Percentiles rank a stretch among this genome's conserved stretches.
These are phyloP conservation scores for Conomelus anceps DNA, from an alignment of 2,888 invertebrate species.

Conservation along the genomic window DNA sequence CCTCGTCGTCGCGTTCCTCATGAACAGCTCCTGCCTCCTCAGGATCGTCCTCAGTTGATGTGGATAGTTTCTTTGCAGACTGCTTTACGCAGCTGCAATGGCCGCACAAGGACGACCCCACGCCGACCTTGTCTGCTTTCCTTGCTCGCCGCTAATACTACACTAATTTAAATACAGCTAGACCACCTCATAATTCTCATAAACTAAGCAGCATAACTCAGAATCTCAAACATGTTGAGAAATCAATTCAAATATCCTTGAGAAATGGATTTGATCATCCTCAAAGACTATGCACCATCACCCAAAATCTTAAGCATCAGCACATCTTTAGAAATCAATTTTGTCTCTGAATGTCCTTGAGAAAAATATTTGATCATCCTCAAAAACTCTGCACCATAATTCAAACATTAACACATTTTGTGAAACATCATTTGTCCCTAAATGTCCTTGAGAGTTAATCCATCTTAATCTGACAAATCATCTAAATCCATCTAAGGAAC, in stretches of 20 bases:
- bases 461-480: too few relatives aligned
- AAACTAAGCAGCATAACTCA: too few relatives aligned
- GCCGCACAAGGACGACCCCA: conserved; percentile 33
- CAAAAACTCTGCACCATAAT: not conserved
- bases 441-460: too few relatives aligned
- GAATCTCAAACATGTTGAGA: too few relatives aligned
- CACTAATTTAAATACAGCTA: not conserved
- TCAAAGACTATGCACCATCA: not conserved
- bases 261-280: too few relatives aligned
- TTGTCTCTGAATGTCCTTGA: too few relatives aligned
- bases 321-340: not conserved
- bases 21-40: conserved; percentile 24
- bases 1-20: conserved; percentile 21
- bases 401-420: not conserved
- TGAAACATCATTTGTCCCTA: too few relatives aligned
- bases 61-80: conserved; percentile 19
- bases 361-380: too few relatives aligned
- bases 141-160: conserved; percentile 17
- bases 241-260: too few relatives aligned
- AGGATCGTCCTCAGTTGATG: conserved; percentile 21
- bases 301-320: not conserved
- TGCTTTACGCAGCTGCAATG: conserved; percentile 29
- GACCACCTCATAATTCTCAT: too few relatives aligned
- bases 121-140: conserved; percentile 29
- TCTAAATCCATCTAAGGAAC: too few relatives aligned